Conservation (phyloP, 1,140 invertebrate species). For the Pseudachorutes palmiensis region DNA sequence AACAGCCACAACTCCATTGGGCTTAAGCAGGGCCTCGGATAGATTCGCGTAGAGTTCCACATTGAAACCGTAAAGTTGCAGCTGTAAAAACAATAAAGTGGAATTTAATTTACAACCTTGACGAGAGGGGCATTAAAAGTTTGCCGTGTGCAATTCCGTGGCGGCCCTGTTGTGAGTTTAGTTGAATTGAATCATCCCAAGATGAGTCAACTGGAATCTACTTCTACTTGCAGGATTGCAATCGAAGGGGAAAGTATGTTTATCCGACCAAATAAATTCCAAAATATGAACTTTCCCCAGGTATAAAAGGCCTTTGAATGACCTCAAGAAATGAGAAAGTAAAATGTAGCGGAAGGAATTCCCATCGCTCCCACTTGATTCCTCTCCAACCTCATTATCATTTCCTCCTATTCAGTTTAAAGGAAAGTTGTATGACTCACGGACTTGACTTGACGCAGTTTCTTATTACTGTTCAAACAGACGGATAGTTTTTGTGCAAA, state of each 20-base stretch:
- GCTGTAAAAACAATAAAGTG: constrained; percentile 38
- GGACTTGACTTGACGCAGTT: too few species aligned
- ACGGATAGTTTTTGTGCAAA: neutral
- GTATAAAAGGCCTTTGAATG: neutral
- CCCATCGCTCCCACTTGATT: neutral
- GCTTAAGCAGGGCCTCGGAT: constrained; percentile 75
- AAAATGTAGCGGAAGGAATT: constrained; percentile 16
- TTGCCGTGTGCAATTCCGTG: too few species aligned
- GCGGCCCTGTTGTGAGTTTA: neutral
- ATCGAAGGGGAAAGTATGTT: neutral
- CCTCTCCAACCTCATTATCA: neutral
- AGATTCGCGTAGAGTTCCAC: constrained; percentile 86
- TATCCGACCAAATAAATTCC: constrained; percentile 19
- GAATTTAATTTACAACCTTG: constrained; percentile 30
- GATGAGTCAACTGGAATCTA: constrained; percentile 3
- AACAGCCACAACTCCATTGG: constrained; percentile 80
- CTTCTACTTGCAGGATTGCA: neutral
- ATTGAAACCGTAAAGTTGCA: constrained; percentile 60
- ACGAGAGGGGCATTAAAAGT: constrained; percentile 12
- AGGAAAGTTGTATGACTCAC: neutral
- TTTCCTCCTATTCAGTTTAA: neutral
- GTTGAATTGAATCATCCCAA: neutral
- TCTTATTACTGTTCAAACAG: neutral
- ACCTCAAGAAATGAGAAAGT: neutral
- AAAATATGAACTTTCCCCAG: constrained; percentile 28